These are phyloP conservation scores for Gastrophysa polygoni DNA, from an alignment of 2,888 invertebrate genomes.

Conservation along the genomic window DNA sequence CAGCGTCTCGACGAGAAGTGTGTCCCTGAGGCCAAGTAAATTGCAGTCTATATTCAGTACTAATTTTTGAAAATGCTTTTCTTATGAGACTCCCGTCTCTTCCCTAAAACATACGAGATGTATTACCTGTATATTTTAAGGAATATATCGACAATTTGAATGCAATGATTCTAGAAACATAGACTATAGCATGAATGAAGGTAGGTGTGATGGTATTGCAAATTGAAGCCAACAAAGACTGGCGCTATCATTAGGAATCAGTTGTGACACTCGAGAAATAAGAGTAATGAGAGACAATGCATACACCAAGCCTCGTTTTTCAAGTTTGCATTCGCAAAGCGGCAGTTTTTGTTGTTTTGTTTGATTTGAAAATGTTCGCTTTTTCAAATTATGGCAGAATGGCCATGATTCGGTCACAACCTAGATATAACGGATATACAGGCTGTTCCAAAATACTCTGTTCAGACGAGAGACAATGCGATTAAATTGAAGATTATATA, in stretches of 20 bases:
- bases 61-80: conserved; percentile 74
- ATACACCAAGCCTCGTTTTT: too few relatives aligned
- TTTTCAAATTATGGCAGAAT: too few relatives aligned
- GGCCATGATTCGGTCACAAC: background rate
- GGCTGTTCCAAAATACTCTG: background rate
- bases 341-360: too few relatives aligned
- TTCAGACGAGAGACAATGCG: too few relatives aligned
- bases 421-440: background rate
- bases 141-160: conserved; percentile 27
- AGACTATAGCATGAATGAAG: conserved; percentile 8
- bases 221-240: background rate
- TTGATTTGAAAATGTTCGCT: too few relatives aligned
- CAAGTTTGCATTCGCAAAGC: too few relatives aligned
- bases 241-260: too few relatives aligned
- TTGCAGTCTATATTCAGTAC: conserved; percentile 88
- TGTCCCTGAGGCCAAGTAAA: conserved; percentile 81
- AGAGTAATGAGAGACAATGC: too few relatives aligned
- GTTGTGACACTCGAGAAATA: too few relatives aligned
- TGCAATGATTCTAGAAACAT: conserved; percentile 18
- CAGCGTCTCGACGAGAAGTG: conserved; percentile 57
- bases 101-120: conserved; percentile 46
- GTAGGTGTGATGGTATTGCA: background rate
- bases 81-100: conserved; percentile 69
- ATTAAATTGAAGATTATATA: too few relatives aligned
- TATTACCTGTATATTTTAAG: conserved; percentile 40